Percentiles rank a stretch among this genome's conserved stretches.
Evolutionary conservation across 1,140 invertebrate species (phyloP).

Genomic region (Cylas formicarius): DNA sequence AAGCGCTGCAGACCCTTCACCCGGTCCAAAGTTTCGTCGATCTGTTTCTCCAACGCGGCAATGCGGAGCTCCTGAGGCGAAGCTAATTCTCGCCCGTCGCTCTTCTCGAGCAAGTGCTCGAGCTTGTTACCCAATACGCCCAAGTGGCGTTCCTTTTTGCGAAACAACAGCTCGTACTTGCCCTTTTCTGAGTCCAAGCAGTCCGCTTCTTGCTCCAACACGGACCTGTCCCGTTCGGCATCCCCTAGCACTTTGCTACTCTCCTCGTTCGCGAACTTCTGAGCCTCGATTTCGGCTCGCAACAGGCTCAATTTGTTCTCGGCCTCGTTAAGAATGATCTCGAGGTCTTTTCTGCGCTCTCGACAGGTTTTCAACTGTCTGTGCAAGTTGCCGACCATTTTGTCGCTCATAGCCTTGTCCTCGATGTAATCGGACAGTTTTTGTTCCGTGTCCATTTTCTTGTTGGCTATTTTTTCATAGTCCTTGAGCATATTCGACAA

Average conservation of each 20-base stretch:
- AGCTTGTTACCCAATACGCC: constrained; percentile 50
- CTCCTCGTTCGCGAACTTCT: constrained; percentile 45
- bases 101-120: constrained; percentile 45
- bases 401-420: constrained; percentile 61
- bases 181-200: constrained; percentile 46
- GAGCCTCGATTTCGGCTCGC: constrained; percentile 54
- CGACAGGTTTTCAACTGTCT: constrained; percentile 12
- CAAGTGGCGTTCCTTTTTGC: constrained; percentile 49
- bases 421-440: constrained; percentile 56
- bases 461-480: constrained; percentile 43
- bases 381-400: constrained; percentile 32
- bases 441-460: constrained; percentile 54
- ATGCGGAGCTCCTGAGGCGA: constrained; percentile 51
- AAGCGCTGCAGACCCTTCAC: constrained; percentile 58
- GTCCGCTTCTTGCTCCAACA: constrained; percentile 45
- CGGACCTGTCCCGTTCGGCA: constrained; percentile 36
- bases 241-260: constrained; percentile 36
- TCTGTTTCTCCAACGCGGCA: constrained; percentile 52
- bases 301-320: constrained; percentile 57
- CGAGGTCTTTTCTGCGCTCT: constrained; percentile 34
- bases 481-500: constrained; percentile 45
- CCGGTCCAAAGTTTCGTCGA: constrained; percentile 50
- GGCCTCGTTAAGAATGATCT: constrained; percentile 52
- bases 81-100: constrained; percentile 11
- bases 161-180: constrained; percentile 36